phyloP scores from a whole-genome alignment of 1,140 invertebrate species.

The Adelges cooleyi region DNA sequence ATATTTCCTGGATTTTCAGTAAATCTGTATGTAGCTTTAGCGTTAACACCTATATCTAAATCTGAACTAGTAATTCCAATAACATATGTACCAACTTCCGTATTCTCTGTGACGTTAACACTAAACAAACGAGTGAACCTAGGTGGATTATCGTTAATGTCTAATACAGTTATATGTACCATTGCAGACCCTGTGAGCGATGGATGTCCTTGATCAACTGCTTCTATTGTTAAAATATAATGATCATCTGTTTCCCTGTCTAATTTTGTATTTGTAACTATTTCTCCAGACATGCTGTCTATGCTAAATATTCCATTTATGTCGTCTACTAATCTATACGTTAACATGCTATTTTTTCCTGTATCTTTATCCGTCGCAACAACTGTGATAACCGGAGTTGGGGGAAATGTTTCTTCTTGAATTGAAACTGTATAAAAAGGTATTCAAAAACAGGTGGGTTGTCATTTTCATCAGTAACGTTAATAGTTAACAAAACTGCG shows the following conservation, averaged over 20 bases:
- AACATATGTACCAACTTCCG: constrained; percentile 82
- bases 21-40: constrained; percentile 78
- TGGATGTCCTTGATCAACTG: constrained; percentile 73
- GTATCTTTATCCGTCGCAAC: constrained; percentile 76
- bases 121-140: constrained; percentile 84
- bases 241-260: constrained; percentile 77
- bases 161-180: constrained; percentile 68
- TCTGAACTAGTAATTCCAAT: constrained; percentile 85
- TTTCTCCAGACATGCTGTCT: constrained; percentile 66
- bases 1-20: constrained; percentile 77
- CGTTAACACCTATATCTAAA: constrained; percentile 72
- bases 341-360: constrained; percentile 71
- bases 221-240: constrained; percentile 76
- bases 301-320: constrained; percentile 69
- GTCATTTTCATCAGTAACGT: constrained; percentile 84
- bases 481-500: constrained; percentile 63
- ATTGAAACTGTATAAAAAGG: constrained; percentile 72
- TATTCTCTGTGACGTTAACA: constrained; percentile 91
- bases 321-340: constrained; percentile 63
- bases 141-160: constrained; percentile 93
- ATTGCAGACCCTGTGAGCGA: constrained; percentile 70
- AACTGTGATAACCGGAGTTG: constrained; percentile 62
- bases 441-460: constrained; percentile 72
- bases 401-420: constrained; percentile 72
- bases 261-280: constrained; percentile 67